These are phyloP conservation scores for Saimiri boliviensis DNA, from an alignment of 2,113 vertebrate species.

Conservation along the genomic window DNA sequence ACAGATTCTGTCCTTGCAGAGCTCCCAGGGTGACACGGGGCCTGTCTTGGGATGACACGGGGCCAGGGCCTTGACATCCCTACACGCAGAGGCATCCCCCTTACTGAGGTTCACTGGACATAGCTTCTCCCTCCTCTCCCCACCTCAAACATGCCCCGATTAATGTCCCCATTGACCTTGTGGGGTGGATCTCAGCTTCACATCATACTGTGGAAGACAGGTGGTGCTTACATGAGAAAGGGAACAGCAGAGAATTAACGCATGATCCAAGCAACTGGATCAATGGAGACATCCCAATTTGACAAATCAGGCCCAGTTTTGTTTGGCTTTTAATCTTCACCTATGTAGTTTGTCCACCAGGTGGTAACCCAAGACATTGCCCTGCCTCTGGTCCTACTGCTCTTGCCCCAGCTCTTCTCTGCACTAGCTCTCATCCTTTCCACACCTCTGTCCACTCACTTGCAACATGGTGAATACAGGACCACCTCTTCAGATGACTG, in stretches of 20 bases:
- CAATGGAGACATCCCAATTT: background rate
- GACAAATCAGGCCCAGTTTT: too few relatives aligned
- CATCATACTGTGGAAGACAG: too few relatives aligned
- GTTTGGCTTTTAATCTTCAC: background rate
- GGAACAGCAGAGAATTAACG: background rate
- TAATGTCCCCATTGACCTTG: background rate
- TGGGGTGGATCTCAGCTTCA: background rate
- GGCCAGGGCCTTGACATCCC: background rate
- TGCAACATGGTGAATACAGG: background rate
- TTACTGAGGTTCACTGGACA: background rate
- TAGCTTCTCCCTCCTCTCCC: background rate
- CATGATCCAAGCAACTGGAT: background rate
- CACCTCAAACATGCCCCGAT: background rate
- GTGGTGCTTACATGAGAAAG: background rate
- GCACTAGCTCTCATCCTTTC: background rate
- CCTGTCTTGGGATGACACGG: rapidly evolving
- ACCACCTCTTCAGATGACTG: rapidly evolving
- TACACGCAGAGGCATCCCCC: background rate
- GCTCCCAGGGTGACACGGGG: rapidly evolving
- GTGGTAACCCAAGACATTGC: background rate
- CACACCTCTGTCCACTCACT: background rate
- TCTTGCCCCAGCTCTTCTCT: background rate
- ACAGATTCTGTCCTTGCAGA: background rate
- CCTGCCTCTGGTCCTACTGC: too few relatives aligned
- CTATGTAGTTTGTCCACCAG: background rate